These are phyloP conservation scores for Coccyzus lansbergi DNA, from an alignment of 2,797 vertebrate species.

Conservation along the genomic window DNA sequence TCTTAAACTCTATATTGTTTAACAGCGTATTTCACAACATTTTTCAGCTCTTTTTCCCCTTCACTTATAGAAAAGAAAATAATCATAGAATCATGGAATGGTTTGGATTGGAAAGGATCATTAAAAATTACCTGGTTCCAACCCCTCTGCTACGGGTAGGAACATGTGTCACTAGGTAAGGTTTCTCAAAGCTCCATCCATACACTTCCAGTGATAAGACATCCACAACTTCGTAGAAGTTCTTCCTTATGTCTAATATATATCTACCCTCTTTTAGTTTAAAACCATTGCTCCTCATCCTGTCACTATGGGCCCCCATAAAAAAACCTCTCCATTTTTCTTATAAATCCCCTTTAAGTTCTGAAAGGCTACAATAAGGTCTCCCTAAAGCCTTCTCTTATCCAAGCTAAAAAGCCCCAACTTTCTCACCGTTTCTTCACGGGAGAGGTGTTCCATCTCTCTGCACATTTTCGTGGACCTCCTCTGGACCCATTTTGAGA, in stretches of 20 bases:
- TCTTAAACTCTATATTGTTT: neutral
- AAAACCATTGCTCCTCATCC: rapidly evolving
- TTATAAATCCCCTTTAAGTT: rapidly evolving
- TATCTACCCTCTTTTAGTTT: rapidly evolving
- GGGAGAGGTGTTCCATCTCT: neutral
- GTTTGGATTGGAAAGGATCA: neutral
- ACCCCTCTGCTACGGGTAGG: rapidly evolving
- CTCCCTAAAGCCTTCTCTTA: neutral
- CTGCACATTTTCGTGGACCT: rapidly evolving
- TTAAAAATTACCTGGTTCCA: rapidly evolving
- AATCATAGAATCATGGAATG: no score
- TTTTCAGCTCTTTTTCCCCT: neutral
- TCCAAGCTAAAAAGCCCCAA: neutral
- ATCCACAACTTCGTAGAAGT: neutral
- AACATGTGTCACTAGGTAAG: rapidly evolving
- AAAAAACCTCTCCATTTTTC: neutral
- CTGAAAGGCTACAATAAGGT: neutral
- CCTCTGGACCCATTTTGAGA: neutral
- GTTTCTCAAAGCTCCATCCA: rapidly evolving
- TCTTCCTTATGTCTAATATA: neutral
- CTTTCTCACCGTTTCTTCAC: neutral
- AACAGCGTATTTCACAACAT: neutral
- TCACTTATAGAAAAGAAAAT: neutral
- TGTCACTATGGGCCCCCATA: rapidly evolving
- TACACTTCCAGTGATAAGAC: rapidly evolving